Conservation (phyloP, 2,888 invertebrate species). For the Holacanthella duospinosa region DNA sequence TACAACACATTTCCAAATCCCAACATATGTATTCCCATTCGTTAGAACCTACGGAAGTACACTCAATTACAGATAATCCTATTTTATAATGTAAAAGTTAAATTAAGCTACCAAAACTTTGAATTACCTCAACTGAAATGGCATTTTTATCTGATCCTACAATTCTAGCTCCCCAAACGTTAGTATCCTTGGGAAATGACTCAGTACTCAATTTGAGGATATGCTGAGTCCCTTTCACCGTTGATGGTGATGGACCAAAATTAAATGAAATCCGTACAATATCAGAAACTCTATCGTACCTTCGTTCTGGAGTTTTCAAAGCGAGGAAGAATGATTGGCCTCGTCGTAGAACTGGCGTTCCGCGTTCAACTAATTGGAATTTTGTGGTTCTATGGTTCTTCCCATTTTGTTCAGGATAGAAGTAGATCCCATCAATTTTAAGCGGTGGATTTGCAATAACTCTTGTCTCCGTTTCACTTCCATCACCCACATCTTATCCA, state of each 20-base stretch:
- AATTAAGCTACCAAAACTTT: not conserved
- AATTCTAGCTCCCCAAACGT: conserved; percentile 44
- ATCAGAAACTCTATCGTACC: conserved; percentile 53
- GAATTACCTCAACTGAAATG: conserved; percentile 43
- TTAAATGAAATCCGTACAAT: conserved; percentile 56
- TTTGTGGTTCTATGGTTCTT: conserved; percentile 57
- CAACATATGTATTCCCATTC: conserved; percentile 55
- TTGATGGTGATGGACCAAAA: conserved; percentile 51
- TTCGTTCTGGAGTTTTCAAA: conserved; percentile 50
- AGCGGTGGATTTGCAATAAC: conserved; percentile 14
- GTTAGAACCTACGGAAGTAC: conserved; percentile 49
- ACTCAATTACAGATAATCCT: not conserved
- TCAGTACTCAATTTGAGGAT: conserved; percentile 41
- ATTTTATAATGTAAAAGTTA: too few species aligned
- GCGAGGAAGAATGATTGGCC: conserved; percentile 62
- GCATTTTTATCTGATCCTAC: conserved; percentile 40
- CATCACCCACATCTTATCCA: not conserved
- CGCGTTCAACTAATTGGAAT: conserved; percentile 56
- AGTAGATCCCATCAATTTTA: conserved; percentile 42
- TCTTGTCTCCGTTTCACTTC: not conserved
- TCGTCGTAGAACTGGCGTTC: conserved; percentile 57
- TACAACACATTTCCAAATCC: conserved; percentile 56
- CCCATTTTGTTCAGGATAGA: conserved; percentile 60
- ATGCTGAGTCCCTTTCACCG: conserved; percentile 49
- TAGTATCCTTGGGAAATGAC: conserved; percentile 39